These are phyloP conservation scores for Sphaerophoria rueppellii DNA, from an alignment of 2,888 invertebrate species.

Conservation along the genomic window DNA sequence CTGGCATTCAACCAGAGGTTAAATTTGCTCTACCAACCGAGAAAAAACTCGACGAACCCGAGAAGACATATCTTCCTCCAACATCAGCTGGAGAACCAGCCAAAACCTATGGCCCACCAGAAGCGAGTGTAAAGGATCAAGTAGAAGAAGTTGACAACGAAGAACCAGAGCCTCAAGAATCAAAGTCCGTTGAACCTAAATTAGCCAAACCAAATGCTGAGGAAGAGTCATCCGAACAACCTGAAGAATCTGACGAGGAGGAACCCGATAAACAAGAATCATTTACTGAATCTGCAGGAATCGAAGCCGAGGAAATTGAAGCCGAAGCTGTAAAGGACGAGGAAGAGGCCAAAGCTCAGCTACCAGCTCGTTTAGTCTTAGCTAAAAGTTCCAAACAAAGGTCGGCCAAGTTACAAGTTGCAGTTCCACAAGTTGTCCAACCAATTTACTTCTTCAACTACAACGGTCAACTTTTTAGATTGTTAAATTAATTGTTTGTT, in stretches of 20 bases:
- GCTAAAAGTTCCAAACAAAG: neutral
- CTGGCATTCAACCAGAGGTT: slow-evolving; percentile 77
- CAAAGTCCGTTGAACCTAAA: neutral
- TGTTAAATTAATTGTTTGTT: slow-evolving; percentile 43
- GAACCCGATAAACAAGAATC: slow-evolving; percentile 5
- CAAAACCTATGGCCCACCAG: slow-evolving; percentile 74
- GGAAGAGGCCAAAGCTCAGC: slow-evolving; percentile 26
- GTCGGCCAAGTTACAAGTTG: slow-evolving; percentile 42
- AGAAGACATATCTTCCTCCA: slow-evolving; percentile 73
- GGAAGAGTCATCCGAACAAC: slow-evolving; percentile 25
- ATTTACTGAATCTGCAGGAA: slow-evolving; percentile 14
- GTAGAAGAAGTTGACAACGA: slow-evolving; percentile 44
- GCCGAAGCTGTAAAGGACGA: slow-evolving; percentile 47
- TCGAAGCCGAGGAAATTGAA: slow-evolving; percentile 51
- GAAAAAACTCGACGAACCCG: slow-evolving; percentile 34
- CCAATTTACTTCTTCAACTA: slow-evolving; percentile 49
- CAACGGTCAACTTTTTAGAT: slow-evolving; percentile 51
- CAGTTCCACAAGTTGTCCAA: slow-evolving; percentile 8
- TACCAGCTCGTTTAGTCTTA: slow-evolving; percentile 32
- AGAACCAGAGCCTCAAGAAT: neutral
- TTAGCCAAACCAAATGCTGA: neutral
- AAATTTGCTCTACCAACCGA: slow-evolving; percentile 77
- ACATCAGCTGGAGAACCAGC: slow-evolving; percentile 75
- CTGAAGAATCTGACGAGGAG: slow-evolving; percentile 29
- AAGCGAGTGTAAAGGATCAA: slow-evolving; percentile 32